These are phyloP conservation scores for Myripristis jacobus DNA, from an alignment of 2,797 vertebrate genomes.

Conservation along the genomic window DNA sequence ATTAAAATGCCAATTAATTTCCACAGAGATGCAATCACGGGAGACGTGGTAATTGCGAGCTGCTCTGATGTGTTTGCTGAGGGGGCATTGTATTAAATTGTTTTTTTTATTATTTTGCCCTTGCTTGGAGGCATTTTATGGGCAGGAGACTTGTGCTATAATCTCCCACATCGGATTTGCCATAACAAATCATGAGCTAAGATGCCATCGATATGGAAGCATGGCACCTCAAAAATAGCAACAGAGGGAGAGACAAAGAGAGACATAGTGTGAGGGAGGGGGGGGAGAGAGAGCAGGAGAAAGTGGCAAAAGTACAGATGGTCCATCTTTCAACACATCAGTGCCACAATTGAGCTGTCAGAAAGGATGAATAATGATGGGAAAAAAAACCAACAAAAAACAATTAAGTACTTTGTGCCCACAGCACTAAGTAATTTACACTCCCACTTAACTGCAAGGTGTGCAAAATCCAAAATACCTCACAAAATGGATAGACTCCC, in stretches of 20 bases:
- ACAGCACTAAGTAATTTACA: slow-evolving; percentile 63
- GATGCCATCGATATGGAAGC: slow-evolving; percentile 63
- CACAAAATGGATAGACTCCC: slow-evolving; percentile 20
- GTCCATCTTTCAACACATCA: slow-evolving; percentile 74
- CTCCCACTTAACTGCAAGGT: slow-evolving; percentile 56
- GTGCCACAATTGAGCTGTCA: slow-evolving; percentile 75
- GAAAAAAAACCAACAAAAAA: slow-evolving; percentile 50
- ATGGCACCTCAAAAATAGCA: slow-evolving; percentile 63
- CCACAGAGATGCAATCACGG: slow-evolving; percentile 62
- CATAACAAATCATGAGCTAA: slow-evolving; percentile 55
- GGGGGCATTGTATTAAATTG: slow-evolving; percentile 60
- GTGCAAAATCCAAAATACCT: slow-evolving; percentile 59
- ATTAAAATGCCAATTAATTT: slow-evolving; percentile 75
- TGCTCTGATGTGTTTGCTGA: slow-evolving; percentile 58
- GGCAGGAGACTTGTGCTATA: slow-evolving; percentile 47
- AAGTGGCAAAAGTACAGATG: slow-evolving; percentile 72
- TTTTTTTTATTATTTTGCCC: slow-evolving; percentile 70
- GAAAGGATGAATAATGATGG: slow-evolving; percentile 72
- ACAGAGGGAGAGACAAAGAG: slow-evolving; percentile 1
- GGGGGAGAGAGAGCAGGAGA: slow-evolving; percentile 7
- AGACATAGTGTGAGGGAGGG: neutral
- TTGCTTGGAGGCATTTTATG: slow-evolving; percentile 74
- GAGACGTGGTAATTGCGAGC: slow-evolving; percentile 68
- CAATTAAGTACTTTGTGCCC: slow-evolving; percentile 71
- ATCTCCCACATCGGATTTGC: slow-evolving; percentile 68